phyloP scores from a whole-genome alignment of 2,888 invertebrate species.

The Cephus runcator region DNA sequence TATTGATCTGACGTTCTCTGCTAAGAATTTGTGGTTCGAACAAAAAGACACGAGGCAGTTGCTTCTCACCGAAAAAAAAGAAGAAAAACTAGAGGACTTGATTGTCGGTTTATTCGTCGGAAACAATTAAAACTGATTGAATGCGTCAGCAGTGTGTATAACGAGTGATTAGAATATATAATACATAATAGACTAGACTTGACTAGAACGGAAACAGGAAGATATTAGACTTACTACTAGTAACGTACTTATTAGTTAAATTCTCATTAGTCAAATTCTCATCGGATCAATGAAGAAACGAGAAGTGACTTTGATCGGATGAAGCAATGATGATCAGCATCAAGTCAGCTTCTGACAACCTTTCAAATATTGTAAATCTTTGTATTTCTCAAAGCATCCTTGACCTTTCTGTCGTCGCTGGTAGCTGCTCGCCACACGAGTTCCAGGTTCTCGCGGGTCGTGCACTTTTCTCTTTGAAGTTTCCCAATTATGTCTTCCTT shows the following conservation, averaged over 20 bases:
- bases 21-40: background rate
- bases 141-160: background rate
- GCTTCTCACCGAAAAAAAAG: background rate
- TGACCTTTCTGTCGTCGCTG: conserved; percentile 47
- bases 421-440: conserved; percentile 51
- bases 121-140: background rate
- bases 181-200: background rate
- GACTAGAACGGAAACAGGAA: background rate
- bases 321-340: background rate
- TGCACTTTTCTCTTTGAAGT: conserved; percentile 55
- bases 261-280: background rate
- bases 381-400: conserved; percentile 44
- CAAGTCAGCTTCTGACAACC: background rate
- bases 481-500: conserved; percentile 65
- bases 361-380: conserved; percentile 41
- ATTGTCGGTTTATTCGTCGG: background rate
- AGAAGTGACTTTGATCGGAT: background rate
- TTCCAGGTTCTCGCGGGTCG: conserved; percentile 53
- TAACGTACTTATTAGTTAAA: background rate
- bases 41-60: background rate
- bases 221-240: background rate
- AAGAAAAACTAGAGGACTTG: background rate
- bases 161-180: background rate
- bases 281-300: background rate
- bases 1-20: background rate